Conservation (phyloP, 2,888 invertebrate species). For the Drepana falcataria region DNA sequence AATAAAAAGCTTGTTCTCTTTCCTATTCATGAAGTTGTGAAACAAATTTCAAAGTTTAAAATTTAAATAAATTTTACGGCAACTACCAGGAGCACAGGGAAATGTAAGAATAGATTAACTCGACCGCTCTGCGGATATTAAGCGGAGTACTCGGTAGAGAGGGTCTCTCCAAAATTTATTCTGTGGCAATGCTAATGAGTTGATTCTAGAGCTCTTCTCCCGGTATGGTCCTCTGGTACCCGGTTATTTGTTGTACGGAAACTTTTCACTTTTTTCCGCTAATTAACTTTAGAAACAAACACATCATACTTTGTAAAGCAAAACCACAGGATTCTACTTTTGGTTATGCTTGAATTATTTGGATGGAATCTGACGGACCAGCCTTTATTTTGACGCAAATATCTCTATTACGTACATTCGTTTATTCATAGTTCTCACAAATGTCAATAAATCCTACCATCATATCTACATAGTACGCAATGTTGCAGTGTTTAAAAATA, state of each 20-base stretch:
- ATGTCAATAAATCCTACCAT: too few species aligned
- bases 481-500: too few species aligned
- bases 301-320: neutral
- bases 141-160: conserved; percentile 17
- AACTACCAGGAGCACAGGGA: conserved; percentile 30
- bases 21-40: conserved; percentile 2
- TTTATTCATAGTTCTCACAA: too few species aligned
- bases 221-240: conserved; percentile 25
- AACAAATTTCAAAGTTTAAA: conserved; percentile 14
- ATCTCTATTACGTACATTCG: too few species aligned
- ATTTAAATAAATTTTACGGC: conserved; percentile 24
- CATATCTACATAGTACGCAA: too few species aligned
- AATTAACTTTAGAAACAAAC: neutral
- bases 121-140: conserved; percentile 24
- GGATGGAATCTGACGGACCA: too few species aligned
- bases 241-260: conserved; percentile 20
- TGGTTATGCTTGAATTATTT: too few species aligned
- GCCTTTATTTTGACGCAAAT: too few species aligned
- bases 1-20: too few species aligned
- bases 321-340: too few species aligned
- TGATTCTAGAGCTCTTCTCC: conserved; percentile 23
- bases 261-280: conserved; percentile 5
- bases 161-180: conserved; percentile 28
- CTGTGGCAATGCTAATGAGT: conserved; percentile 41
- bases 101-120: conserved; percentile 37